Conservation (phyloP, 2,113 vertebrate genomes). For the Mobula birostris region DNA sequence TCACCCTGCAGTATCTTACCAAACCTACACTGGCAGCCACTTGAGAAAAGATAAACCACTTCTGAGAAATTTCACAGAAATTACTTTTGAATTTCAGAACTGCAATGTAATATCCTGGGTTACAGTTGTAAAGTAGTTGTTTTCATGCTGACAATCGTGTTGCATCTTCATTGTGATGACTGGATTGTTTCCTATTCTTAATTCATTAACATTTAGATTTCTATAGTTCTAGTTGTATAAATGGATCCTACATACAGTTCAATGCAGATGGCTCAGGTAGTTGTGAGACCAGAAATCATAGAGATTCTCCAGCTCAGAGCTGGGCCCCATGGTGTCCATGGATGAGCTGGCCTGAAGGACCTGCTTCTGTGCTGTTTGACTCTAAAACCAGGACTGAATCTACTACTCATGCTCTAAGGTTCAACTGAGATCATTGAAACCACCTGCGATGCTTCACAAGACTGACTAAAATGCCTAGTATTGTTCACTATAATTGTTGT, state of each 20-base stretch:
- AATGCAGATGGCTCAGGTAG: neutral
- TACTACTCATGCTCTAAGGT: no score
- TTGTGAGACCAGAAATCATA: neutral
- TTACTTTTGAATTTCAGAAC: neutral
- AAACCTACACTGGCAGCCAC: neutral
- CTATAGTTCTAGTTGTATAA: neutral
- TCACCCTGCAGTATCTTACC: neutral
- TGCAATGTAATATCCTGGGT: neutral
- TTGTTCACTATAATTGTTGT: conserved; percentile 17
- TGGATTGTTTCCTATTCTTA: no score
- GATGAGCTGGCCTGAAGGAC: no score
- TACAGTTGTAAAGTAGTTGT: neutral
- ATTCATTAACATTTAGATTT: neutral
- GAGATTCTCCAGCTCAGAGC: neutral
- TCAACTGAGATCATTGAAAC: no score
- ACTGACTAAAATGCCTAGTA: no score
- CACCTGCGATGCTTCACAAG: no score
- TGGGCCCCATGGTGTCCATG: no score
- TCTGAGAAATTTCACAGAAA: neutral
- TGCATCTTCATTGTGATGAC: neutral
- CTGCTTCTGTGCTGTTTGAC: no score
- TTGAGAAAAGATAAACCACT: neutral
- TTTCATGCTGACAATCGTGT: neutral
- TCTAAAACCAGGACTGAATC: no score
- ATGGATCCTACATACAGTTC: neutral